A percentile compares a stretch with the other conserved stretches of the same genome.
Conservation (phyloP, 2,113 vertebrate species). For the Sander vitreus region DNA sequence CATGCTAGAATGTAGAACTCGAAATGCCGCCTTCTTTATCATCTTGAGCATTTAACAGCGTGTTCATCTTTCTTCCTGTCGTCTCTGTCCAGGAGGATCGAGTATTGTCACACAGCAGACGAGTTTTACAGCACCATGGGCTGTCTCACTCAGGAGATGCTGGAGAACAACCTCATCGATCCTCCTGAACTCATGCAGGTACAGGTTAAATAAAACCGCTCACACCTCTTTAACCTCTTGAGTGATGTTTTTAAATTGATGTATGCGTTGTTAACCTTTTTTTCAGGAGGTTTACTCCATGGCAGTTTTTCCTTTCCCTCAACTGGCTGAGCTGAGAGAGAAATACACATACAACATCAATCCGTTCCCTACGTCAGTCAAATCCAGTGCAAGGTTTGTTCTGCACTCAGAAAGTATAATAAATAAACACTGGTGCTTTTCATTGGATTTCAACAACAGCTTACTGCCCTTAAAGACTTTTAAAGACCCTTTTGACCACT, state of each 20-base stretch:
- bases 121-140: conserved; percentile 99
- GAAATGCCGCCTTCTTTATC: no score
- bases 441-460: neutral
- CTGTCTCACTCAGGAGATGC: conserved; percentile 95
- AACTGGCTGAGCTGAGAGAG: conserved; percentile 95
- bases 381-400: conserved; percentile 88
- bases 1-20: no score
- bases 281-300: conserved; percentile 95
- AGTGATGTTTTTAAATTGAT: neutral
- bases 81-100: conserved; percentile 87
- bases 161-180: conserved; percentile 92
- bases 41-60: no score
- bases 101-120: conserved; percentile 94
- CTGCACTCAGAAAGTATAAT: neutral
- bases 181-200: conserved; percentile 97
- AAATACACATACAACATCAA: conserved; percentile 99
- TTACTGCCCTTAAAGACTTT: neutral
- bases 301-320: conserved; percentile 96
- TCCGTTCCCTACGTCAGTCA: conserved; percentile 93
- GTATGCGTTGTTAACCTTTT: fast-evolving
- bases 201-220: neutral
- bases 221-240: no score
- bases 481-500: no score
- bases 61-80: neutral
- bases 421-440: no score